Base-by-base conservation (phyloP, 2,888 invertebrate genomes). In the Polydesmus complanatus region DNA sequence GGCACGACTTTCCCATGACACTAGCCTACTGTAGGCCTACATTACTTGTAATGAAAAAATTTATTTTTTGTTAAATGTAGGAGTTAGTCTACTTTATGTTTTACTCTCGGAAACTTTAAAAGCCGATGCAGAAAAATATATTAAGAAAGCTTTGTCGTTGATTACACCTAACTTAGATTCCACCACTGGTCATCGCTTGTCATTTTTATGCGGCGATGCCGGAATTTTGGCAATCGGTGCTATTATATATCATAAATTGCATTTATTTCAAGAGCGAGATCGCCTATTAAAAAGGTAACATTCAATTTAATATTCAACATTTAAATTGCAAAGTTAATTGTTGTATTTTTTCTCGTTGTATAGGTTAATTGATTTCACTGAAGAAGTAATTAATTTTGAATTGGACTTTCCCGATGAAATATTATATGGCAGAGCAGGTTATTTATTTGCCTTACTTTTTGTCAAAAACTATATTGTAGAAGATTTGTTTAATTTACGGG, bases 401-500 rank as follows among this genome's bases (percentile, higher is more conserved):
- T 72, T 74, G 23, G 77, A 78, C 64, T 68, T 81, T 57, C 84
- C 89, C 0, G 86, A 92, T 78, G 93, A 93, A 75, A 73, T 90
- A 61, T 77, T 94, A 47, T 91, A 88, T 77, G 93, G 94, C 3
- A 79, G 88, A 70, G 81, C 81, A 66, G 93, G 93, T 22, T 92
- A 88, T 72, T 76, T 94, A 18, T 88, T 80, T 75, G 78, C 87
- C 2, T 76, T 92, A 56, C 74, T 90, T 8, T 88, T 84, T 77
- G 80, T 89, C 0, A 84, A 84, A 69, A 79, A 81, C 69, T 72
- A 84, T 69, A 75, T 84, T 66, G 78, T 78, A 49, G 77, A 80
- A 37, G 77, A 80, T 58, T 74, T 79, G 8, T 78, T 88, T 37
- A 37, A 37, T 14, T 37, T 37, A 14, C 37, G 14, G 14, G 37